Evolutionary conservation across 1,140 invertebrate species (phyloP), one percentile per base, ranked within the genome.

Genomic region (Drosophila kepulauana): DNA sequence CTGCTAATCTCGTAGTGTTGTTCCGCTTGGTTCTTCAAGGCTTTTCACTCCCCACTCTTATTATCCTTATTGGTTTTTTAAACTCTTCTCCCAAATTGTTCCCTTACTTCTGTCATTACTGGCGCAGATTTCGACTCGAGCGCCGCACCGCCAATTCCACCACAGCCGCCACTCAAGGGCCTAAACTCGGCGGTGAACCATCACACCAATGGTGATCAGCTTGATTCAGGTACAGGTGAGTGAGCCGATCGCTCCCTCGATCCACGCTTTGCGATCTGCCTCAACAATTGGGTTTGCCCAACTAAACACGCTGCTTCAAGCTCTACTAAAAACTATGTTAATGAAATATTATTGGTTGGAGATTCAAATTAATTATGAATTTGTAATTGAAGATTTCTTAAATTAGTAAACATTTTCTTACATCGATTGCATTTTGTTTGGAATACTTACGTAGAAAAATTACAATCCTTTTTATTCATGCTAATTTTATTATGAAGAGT

Each of bases 51-150:
- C 38, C 38, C 10, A 10, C 38, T 7, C 5, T 16, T 13, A 10
- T 58, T 25, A 7, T 45, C 51, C 25, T n/a, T 70, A 82, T 88
- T 88, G 80, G 84, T 72, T 46, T 15, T 63, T 7, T 8, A 25
- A 25, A 33, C 15, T 56, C 15, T 73, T 54, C 43, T n/a, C 46
- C 76, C 41, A 90, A 90, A 81, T 81, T 84, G 68, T 75, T 20
- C 33, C 54, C 15, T n/a, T 41, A 33, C 38, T 48, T 20, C n/a
- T 84, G 64, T 58, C 51, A 61, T 79, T 67, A 61, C 57, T 64
- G 79, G 86, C 77, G 77, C 76, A 90, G 86, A 89, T 90, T 82
- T 73, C 72, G 85, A 90, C 71, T 88, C 85, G 85, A 85, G 82
- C 78, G 86, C 79, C 71, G 86, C 79, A 64, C 86, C 86, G 8